Evolutionary conservation across 2,113 vertebrate genomes (phyloP), one percentile per base, ranked within the genome.

Genomic region (Lepus americanus): DNA sequence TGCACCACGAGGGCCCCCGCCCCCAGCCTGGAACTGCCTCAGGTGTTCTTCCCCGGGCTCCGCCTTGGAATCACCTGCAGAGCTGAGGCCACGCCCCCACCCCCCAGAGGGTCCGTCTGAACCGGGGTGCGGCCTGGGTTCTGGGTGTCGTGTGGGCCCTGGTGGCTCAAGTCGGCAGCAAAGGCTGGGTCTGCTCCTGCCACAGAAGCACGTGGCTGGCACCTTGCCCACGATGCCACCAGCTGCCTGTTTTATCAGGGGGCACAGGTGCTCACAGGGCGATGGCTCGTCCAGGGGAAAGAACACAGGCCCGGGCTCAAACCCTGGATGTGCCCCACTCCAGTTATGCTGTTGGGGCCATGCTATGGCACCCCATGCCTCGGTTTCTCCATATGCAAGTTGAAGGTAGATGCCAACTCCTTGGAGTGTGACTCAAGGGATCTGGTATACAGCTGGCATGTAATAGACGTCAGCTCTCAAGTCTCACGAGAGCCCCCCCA

Each of bases 231-330:
- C 3, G 1, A 7, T 0, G 19, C 22, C 20, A 9, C 55, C 4
- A 14, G 29, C 0, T 20, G 69, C 81, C 29, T 8, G 6, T 6
- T 5, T 22, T 13, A 0, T 1, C 0, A 49, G 51, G 59, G 27
- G 80, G n/a, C 17, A 8, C 23, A 11, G 31, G 31, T 3, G 36
- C 25, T 27, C 16, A 59, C 13, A 19, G 13, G 55, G 55, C 29
- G 0, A 10, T 3, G 2, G 5, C 23, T n/a, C 9, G 17, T 44
- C 9, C 87, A 25, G 67, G 61, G 31, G 31, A 7, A 9, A 59
- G 51, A 25, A 51, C 49, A 1, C 0, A 9, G 33, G 3, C 17
- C 16, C 8, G 29, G 59, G 55, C 77, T 90, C 12, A 10, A 29
- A 6, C 27, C 66, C 72, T 31, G 10, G 66, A 14, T 17, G 25